Conservation (phyloP, 2,888 invertebrate genomes). For the Apodemia zela region DNA sequence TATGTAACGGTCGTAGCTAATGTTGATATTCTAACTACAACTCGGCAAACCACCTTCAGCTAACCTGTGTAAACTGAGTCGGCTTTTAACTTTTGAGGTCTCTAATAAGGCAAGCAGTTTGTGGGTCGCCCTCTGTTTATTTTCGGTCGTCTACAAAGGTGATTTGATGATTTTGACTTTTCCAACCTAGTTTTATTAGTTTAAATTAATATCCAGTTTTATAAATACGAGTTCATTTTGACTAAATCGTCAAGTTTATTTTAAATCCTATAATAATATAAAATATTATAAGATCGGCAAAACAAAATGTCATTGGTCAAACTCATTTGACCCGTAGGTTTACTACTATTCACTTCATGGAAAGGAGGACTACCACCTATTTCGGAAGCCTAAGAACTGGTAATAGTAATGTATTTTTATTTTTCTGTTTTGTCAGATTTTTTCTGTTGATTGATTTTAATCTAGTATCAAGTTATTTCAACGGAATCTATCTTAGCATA, state of each 20-base stretch:
- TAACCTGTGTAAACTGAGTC: conserved; percentile 72
- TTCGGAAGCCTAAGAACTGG: too few species aligned
- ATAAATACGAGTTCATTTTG: not conserved
- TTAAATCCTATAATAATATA: too few species aligned
- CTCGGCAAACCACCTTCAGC: conserved; percentile 62
- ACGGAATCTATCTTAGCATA: too few species aligned
- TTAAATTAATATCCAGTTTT: not conserved
- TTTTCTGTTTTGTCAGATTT: too few species aligned
- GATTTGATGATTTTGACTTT: conserved; percentile 79
- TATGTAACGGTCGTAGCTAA: not conserved
- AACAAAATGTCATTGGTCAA: too few species aligned
- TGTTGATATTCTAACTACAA: conserved; percentile 67
- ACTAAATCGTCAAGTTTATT: not conserved
- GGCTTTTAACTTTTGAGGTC: conserved; percentile 76
- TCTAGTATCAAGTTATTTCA: too few species aligned
- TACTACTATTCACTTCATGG: too few species aligned
- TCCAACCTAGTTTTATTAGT: conserved; percentile 41
- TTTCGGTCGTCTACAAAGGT: conserved; percentile 66
- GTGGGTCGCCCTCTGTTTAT: conserved; percentile 73
- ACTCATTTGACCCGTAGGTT: too few species aligned
- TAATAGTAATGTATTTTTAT: too few species aligned
- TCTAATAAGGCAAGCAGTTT: conserved; percentile 77
- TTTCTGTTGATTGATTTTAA: too few species aligned
- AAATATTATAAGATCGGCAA: too few species aligned
- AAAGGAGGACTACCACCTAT: too few species aligned